Conservation (phyloP, 2,113 vertebrate genomes). For the Antechinus flavipes region DNA sequence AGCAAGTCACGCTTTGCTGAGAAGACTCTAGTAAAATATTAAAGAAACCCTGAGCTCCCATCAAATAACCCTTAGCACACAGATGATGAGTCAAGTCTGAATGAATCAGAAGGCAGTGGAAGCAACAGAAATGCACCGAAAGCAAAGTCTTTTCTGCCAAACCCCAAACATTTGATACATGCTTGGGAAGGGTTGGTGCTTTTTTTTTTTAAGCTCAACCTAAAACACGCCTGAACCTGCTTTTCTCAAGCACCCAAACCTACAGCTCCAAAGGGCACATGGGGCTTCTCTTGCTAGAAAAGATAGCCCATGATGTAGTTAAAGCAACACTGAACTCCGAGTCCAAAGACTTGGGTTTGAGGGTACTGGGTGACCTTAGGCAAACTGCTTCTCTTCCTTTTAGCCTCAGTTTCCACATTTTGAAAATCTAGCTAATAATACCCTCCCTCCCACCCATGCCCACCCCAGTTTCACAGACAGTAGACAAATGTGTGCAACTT, state of each 20-base stretch:
- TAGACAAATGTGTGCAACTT: neutral
- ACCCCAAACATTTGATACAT: slow-evolving; percentile 54
- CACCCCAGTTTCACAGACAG: neutral
- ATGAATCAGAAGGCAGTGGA: slow-evolving; percentile 13
- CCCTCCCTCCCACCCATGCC: too few relatives aligned
- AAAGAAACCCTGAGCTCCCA: neutral
- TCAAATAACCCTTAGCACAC: slow-evolving; percentile 32
- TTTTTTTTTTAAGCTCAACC: slow-evolving; percentile 31
- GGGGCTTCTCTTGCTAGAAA: neutral
- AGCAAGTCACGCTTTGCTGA: neutral
- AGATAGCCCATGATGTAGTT: neutral
- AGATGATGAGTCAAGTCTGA: slow-evolving; percentile 49
- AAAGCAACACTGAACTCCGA: neutral
- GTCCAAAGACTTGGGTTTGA: neutral
- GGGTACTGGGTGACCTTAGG: neutral
- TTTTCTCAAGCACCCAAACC: slow-evolving; percentile 23
- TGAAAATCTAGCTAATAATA: neutral
- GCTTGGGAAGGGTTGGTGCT: slow-evolving; percentile 55
- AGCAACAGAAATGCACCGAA: slow-evolving; percentile 38
- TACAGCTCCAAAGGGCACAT: slow-evolving; percentile 21
- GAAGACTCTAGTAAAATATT: neutral
- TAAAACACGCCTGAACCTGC: slow-evolving; percentile 43
- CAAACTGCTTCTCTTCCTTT: neutral
- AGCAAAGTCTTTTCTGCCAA: slow-evolving; percentile 59
- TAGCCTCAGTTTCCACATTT: neutral